Evolutionary conservation across 2,888 invertebrate species (phyloP), one percentile per base, ranked within the genome.

Genomic region (Ichneumoninae sp.): DNA sequence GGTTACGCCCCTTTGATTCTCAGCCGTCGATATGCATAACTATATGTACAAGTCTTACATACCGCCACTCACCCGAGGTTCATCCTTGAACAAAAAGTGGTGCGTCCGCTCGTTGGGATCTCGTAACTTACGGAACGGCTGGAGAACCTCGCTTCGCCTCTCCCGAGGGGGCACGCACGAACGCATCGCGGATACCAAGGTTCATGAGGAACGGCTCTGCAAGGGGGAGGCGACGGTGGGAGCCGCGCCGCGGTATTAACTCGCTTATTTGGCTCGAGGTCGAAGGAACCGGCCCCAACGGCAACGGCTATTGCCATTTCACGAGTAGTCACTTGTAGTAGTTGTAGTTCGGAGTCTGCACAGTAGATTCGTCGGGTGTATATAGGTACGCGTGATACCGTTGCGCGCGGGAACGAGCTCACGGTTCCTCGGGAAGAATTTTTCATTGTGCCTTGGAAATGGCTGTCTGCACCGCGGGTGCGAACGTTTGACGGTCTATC

Each of bases 211-310:
- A 30, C 16, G 30, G 50, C 36, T 54, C 8, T 4, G 47, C 30
- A 52, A 52, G 76, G 36, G 75, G 36, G 66, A 52, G 68, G 22
- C n/a, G 68, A 63, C 68, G 36, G 22, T 2, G 40, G 33, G 60
- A 57, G 44, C 47, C 66, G 60, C 57, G 73, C 30, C 57, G 60
- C 30, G 63, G 81, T 70, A 75, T 81, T 71, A 78, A 78, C 74
- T 65, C 54, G 81, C 84, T 85, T 85, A 85, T 85, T 85, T 79
- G 84, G 81, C 70, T 85, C 84, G 84, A 85, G 84, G 84, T 85
- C 84, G 81, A 85, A 85, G 81, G 81, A 85, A 82, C 78, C 81
- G 81, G 84, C 84, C 81, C 78, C 84, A 36, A 40, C 75, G 75
- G 74, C 76, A 74, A 73, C 74, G 19, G 22, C 44, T 50, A 65